Conservation (phyloP, 2,888 invertebrate genomes). For the Chymomyza caudatula region DNA sequence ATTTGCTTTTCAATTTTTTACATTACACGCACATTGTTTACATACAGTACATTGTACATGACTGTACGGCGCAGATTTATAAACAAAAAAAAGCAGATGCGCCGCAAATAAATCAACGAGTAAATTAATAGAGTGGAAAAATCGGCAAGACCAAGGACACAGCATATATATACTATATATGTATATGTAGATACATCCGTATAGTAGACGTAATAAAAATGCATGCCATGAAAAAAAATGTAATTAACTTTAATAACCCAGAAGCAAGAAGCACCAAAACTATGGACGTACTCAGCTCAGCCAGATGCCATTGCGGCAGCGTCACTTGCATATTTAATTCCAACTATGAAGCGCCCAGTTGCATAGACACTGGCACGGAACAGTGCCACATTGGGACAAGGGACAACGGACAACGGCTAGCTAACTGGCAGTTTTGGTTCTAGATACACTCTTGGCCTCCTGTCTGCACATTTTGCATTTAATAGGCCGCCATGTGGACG, state of each 20-base stretch:
- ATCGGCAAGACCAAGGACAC: slow-evolving; percentile 62
- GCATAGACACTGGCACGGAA: slow-evolving; percentile 31
- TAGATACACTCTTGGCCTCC: slow-evolving; percentile 40
- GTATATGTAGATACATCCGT: slow-evolving; percentile 23
- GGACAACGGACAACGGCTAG: slow-evolving; percentile 1
- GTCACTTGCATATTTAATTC: slow-evolving; percentile 68
- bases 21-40: not conserved
- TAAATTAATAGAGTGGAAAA: slow-evolving; percentile 69
- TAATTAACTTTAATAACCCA: slow-evolving; percentile 72
- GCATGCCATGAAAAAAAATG: slow-evolving; percentile 68
- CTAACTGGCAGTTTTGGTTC: slow-evolving; percentile 42
- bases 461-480: slow-evolving; percentile 70
- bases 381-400: not conserved
- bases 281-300: slow-evolving; percentile 1
- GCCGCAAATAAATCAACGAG: slow-evolving; percentile 58
- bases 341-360: slow-evolving; percentile 31
- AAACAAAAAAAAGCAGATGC: slow-evolving; percentile 22
- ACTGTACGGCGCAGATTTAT: not conserved
- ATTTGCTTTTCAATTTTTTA: slow-evolving; percentile 45
- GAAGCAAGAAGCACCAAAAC: slow-evolving; percentile 10
- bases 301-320: slow-evolving; percentile 19
- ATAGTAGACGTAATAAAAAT: slow-evolving; percentile 21
- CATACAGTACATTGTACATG: not conserved
- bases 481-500: slow-evolving; percentile 66
- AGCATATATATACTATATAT: slow-evolving; percentile 29